Conservation (phyloP, 2,113 vertebrate species). For the Psephotus haematonotus region DNA sequence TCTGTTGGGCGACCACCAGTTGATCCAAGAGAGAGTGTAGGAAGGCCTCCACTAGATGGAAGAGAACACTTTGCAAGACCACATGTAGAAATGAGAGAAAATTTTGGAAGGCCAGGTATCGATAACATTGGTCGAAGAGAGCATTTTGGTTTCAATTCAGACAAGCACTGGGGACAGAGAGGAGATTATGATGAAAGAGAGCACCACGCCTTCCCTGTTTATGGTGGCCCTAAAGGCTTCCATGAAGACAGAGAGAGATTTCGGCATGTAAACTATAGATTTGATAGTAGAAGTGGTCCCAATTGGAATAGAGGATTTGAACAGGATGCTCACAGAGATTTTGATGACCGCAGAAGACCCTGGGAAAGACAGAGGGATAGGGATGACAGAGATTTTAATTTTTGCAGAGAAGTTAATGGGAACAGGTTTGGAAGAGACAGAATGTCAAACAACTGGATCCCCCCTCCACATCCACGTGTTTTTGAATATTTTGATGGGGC, state of each 20-base stretch:
- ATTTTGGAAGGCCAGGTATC: constrained; percentile 76
- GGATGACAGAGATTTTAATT: constrained; percentile 96
- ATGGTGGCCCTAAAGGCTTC: constrained; percentile 85
- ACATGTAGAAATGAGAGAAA: constrained; percentile 82
- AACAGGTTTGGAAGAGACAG: constrained; percentile 87
- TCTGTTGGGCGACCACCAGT: constrained; percentile 74
- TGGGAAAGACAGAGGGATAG: constrained; percentile 96
- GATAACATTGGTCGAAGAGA: constrained; percentile 84
- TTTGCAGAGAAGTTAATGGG: constrained; percentile 93
- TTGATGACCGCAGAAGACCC: constrained; percentile 92
- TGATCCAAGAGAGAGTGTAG: constrained; percentile 80
- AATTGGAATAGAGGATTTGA: constrained; percentile 91
- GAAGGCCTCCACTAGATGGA: constrained; percentile 78
- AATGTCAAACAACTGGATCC: constrained; percentile 84
- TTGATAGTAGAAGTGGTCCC: constrained; percentile 87
- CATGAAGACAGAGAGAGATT: constrained; percentile 87
- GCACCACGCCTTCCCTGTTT: constrained; percentile 78
- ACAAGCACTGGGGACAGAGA: constrained; percentile 92
- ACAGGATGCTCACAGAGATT: constrained; percentile 90
- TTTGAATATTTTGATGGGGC: constrained; percentile 84
- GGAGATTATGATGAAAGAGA: constrained; percentile 97
- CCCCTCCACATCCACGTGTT: constrained; percentile 80
- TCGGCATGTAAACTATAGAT: constrained; percentile 86
- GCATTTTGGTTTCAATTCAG: constrained; percentile 86
- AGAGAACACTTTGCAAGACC: constrained; percentile 79